These are phyloP conservation scores for Melanchra persicariae DNA, from an alignment of 2,888 invertebrate genomes.

Conservation along the genomic window DNA sequence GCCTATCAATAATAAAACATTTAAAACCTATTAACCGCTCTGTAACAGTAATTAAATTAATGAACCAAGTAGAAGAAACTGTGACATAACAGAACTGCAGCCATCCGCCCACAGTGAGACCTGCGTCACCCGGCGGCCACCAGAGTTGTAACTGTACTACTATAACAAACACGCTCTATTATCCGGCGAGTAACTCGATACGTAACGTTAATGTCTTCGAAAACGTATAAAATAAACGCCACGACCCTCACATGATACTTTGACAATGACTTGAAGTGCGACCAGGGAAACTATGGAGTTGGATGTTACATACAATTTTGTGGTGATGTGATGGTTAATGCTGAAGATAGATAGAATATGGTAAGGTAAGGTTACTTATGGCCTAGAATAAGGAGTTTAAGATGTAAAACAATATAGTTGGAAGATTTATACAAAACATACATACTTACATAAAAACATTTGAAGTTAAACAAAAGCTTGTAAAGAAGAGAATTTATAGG, in stretches of 20 bases:
- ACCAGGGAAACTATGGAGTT: conserved; percentile 24
- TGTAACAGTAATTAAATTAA: conserved; percentile 10
- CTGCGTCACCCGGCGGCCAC: conserved; percentile 57
- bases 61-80: neutral
- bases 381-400: too few relatives aligned
- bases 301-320: neutral
- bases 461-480: too few relatives aligned
- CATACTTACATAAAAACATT: too few relatives aligned
- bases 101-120: conserved; percentile 46
- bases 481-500: too few relatives aligned
- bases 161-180: conserved; percentile 50
- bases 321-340: neutral
- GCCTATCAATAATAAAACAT: neutral
- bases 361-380: too few relatives aligned
- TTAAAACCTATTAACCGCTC: conserved; percentile 18
- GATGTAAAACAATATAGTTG: too few relatives aligned
- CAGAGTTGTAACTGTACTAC: conserved; percentile 52
- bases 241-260: conserved; percentile 53
- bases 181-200: conserved; percentile 67
- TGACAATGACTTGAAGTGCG: conserved; percentile 51
- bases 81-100: conserved; percentile 7
- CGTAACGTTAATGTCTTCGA: conserved; percentile 59
- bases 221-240: conserved; percentile 62
- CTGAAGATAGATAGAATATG: too few relatives aligned
- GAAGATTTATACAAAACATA: too few relatives aligned